These are phyloP conservation scores for Nymphalis polychloros DNA, from an alignment of 2,888 invertebrate genomes.

Conservation along the genomic window DNA sequence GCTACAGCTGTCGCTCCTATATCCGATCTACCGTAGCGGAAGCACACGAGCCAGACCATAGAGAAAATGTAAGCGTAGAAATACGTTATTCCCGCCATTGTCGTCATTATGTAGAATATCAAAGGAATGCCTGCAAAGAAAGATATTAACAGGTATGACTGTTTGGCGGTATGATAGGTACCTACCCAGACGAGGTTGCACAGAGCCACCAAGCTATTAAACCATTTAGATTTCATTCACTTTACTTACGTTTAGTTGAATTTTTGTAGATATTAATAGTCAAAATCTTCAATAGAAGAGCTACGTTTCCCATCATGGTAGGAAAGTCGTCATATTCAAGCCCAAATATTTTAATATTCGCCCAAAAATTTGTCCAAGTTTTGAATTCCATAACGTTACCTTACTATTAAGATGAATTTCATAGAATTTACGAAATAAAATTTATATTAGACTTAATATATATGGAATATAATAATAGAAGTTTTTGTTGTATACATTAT, in stretches of 20 bases:
- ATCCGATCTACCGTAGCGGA: conserved; percentile 45
- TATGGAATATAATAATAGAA: no score
- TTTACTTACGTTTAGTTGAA: conserved; percentile 47
- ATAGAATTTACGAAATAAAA: no score
- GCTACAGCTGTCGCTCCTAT: conserved; percentile 37
- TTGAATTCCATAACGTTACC: neutral
- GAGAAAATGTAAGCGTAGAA: conserved; percentile 55
- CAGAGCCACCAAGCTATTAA: no score
- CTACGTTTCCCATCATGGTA: conserved; percentile 56
- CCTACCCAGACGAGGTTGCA: no score
- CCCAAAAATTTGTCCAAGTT: conserved; percentile 3
- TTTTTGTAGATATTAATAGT: conserved; percentile 51
- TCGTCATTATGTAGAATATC: conserved; percentile 18
- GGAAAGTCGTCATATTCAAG: conserved; percentile 50
- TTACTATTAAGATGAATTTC: no score
- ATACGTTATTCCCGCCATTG: conserved; percentile 37
- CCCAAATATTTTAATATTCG: conserved; percentile 24
- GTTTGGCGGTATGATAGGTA: no score
- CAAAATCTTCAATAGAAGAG: conserved; percentile 47
- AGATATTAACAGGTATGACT: no score
- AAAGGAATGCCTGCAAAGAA: conserved; percentile 14
- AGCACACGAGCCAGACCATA: conserved; percentile 52
- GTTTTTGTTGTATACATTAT: no score
- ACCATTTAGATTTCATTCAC: no score
- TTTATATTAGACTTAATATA: no score